A percentile compares a stretch with the other conserved stretches of the same genome.
Conservation (phyloP, 2,888 invertebrate species). For the Oscheius onirici region DNA sequence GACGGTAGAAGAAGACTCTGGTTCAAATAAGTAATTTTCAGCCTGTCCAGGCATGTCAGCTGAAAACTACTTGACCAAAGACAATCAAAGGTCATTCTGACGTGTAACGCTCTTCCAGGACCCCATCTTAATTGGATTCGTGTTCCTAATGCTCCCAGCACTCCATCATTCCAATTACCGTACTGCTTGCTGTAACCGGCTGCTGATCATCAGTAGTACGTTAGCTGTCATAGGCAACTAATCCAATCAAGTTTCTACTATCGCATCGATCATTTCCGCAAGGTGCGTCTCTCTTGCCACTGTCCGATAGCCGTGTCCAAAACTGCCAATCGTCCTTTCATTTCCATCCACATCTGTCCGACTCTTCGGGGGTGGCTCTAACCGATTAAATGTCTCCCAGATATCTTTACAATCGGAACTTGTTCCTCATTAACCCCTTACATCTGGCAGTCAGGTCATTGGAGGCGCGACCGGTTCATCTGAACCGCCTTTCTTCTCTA, state of each 20-base stretch:
- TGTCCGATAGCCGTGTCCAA: slow-evolving; percentile 12
- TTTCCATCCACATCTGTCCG: neutral
- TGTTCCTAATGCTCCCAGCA: too few species aligned
- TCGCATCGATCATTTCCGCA: slow-evolving; percentile 11
- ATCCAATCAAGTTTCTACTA: slow-evolving; percentile 19
- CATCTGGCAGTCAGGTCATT: slow-evolving; percentile 1
- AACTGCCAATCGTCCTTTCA: neutral
- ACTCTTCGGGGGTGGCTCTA: neutral
- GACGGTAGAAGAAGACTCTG: too few species aligned
- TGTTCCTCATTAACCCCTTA: neutral
- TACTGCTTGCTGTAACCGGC: too few species aligned
- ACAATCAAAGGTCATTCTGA: too few species aligned
- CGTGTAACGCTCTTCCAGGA: too few species aligned
- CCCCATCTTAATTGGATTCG: too few species aligned
- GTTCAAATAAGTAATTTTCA: too few species aligned
- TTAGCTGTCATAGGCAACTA: slow-evolving; percentile 7
- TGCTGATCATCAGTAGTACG: too few species aligned
- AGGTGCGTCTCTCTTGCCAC: neutral
- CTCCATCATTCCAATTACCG: too few species aligned
- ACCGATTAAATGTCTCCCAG: neutral
- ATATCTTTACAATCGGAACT: neutral
- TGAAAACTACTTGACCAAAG: too few species aligned
- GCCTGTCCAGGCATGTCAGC: too few species aligned
- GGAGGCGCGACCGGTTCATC: slow-evolving; percentile 6
- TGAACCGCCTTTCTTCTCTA: neutral